Evolutionary conservation across 2,797 vertebrate species (phyloP).

Genomic region (Acanthiza pusilla): DNA sequence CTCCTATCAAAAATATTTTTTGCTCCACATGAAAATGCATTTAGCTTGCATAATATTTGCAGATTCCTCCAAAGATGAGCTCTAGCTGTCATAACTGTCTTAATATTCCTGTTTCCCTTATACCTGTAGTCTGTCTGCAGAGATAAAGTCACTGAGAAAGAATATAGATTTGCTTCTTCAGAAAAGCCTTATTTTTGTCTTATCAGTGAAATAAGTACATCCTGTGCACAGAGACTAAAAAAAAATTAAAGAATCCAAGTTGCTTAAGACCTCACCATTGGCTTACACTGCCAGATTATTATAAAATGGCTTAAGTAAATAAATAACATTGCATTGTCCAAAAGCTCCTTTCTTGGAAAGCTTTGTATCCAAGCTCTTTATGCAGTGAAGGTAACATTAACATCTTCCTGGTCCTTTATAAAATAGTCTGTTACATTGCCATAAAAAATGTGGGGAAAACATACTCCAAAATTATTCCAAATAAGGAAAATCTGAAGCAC

Average conservation of each 20-base stretch:
- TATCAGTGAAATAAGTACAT: conserved; percentile 21
- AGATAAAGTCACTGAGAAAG: not conserved
- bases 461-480: conserved; percentile 18
- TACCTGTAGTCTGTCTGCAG: not conserved
- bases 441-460: not conserved
- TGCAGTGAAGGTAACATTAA: not conserved
- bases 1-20: not conserved
- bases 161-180: not conserved
- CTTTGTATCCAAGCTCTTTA: not conserved
- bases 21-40: not conserved
- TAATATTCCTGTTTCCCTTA: not conserved
- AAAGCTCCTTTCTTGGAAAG: conserved; percentile 30
- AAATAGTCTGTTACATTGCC: not conserved
- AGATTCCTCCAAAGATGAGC: not conserved
- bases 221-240: not conserved
- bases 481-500: conserved; percentile 25
- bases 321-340: conserved; percentile 10
- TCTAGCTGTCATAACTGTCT: not conserved
- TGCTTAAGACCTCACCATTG: not conserved
- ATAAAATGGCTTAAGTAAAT: conserved; percentile 58
- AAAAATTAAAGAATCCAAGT: not conserved
- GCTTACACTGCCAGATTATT: not conserved
- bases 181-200: conserved; percentile 23
- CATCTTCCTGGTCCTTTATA: not conserved
- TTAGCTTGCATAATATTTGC: not conserved